Evolutionary conservation across 2,888 invertebrate genomes (phyloP).

Genomic region (Lagria hirta): DNA sequence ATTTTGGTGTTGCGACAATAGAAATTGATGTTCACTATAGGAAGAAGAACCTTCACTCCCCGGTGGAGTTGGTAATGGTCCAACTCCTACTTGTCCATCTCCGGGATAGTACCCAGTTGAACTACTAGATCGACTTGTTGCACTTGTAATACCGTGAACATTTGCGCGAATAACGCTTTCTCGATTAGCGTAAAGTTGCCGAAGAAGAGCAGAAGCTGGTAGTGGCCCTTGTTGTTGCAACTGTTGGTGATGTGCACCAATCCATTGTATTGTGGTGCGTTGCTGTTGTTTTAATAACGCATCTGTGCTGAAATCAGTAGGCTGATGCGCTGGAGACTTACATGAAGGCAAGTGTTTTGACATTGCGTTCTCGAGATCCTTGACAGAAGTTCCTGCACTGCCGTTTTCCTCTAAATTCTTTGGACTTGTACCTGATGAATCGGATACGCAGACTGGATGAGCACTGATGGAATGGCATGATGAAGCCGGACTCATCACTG

Average conservation of each 20-base stretch:
- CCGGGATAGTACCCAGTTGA: constrained; percentile 53
- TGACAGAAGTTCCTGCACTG: constrained; percentile 65
- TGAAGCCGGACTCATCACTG: constrained; percentile 62
- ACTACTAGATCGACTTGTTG: constrained; percentile 47
- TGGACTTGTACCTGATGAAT: constrained; percentile 52
- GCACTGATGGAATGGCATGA: constrained; percentile 64
- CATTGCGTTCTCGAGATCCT: constrained; percentile 95
- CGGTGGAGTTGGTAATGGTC: constrained; percentile 85
- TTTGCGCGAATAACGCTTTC: constrained; percentile 95
- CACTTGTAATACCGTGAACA: constrained; percentile 62
- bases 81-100: constrained; percentile 68
- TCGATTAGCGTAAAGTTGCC: constrained; percentile 89
- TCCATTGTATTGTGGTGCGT: constrained; percentile 89
- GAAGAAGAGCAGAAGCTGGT: constrained; percentile 84
- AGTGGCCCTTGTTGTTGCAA: constrained; percentile 61
- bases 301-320: constrained; percentile 87
- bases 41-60: constrained; percentile 80
- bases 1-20: constrained; percentile 60
- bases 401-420: constrained; percentile 55
- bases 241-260: constrained; percentile 77
- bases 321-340: constrained; percentile 65
- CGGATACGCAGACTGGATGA: constrained; percentile 56
- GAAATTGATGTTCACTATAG: constrained; percentile 68
- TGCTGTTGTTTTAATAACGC: constrained; percentile 80
- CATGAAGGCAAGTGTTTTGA: constrained; percentile 83